Base-by-base conservation (phyloP, 2,888 invertebrate genomes). In the Caenorhabditis wallacei region DNA sequence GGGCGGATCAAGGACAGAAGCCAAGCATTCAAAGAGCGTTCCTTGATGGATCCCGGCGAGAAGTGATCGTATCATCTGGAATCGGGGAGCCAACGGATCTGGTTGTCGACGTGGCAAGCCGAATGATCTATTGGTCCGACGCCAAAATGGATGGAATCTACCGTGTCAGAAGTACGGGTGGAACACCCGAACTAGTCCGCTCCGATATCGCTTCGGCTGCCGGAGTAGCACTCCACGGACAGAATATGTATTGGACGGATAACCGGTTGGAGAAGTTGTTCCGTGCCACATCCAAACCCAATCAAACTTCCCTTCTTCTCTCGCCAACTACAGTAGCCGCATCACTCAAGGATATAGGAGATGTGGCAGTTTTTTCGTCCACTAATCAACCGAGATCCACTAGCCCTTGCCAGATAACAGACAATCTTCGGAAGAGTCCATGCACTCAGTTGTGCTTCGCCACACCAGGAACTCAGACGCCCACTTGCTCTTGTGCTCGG, bases 61-160 rank as follows among this genome's bases (percentile, higher is more conserved):
- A 89, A 72, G 90, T 90, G 37, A 85, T 91, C 53, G 90, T 91
- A 2, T 81, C 86, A n/a, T 84, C 87, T 56, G 88, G 88, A 35
- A 82, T 91, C 26, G 86, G 85, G 26, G 91, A 91, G 72, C 91
- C 91, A 10, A 90, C 90, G 0, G 86, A 86, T 57, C 93, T 98
- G 37, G 96, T 96, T 0, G 95, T 98, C 26, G 98, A 98, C 92
- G 95, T 96, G 94, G 93, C 95, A 54, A 97, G 96, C 0, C 96
- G 98, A 91, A 97, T 98, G 92, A 95, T 99, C 0, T 99, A 96
- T 92, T 99, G 98, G 98, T 96, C 97, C 0, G 99, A 99, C 92
- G 96, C 97, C 0, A 95, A 95, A 92, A 93, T 97, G 35, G 98
- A 99, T 92, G 96, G 95, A 89, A 97, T 99, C 75, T 97, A 97